Conservation (phyloP, 2,113 vertebrate genomes). For the Anser brachyrhynchus region DNA sequence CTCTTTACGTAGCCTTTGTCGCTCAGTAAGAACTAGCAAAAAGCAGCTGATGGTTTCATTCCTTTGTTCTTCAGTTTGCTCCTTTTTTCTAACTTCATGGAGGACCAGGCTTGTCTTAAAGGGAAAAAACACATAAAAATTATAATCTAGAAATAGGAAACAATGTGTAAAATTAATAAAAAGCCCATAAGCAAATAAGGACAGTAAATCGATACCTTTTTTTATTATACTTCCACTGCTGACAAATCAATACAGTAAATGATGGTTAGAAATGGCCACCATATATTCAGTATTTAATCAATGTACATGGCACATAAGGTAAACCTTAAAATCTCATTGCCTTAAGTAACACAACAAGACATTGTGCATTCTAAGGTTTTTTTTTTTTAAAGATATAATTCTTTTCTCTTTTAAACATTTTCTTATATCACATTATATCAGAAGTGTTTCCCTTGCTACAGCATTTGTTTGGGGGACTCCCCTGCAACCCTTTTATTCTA, state of each 20-base stretch:
- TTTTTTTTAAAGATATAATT: slow-evolving; percentile 47
- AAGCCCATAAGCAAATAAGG: slow-evolving; percentile 84
- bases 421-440: slow-evolving; percentile 49
- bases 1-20: slow-evolving; percentile 89
- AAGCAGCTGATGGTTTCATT: slow-evolving; percentile 82
- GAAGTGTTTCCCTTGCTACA: slow-evolving; percentile 25
- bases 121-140: slow-evolving; percentile 65
- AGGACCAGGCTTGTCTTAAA: slow-evolving; percentile 86
- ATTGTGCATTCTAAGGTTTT: slow-evolving; percentile 7
- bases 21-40: slow-evolving; percentile 82
- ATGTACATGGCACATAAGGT: slow-evolving; percentile 77
- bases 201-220: slow-evolving; percentile 85
- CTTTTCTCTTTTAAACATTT: slow-evolving; percentile 33
- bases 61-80: slow-evolving; percentile 74
- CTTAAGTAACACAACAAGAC: slow-evolving; percentile 71
- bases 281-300: slow-evolving; percentile 81
- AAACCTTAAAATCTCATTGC: slow-evolving; percentile 71
- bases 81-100: slow-evolving; percentile 70
- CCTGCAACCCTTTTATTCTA: not conserved
- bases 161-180: slow-evolving; percentile 83
- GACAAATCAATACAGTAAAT: slow-evolving; percentile 85
- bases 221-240: slow-evolving; percentile 81
- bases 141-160: slow-evolving; percentile 67
- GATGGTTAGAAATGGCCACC: slow-evolving; percentile 79
- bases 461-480: not conserved